Evolutionary conservation across 2,888 invertebrate genomes (phyloP).

Genomic region (Stenolophus ochropezus): DNA sequence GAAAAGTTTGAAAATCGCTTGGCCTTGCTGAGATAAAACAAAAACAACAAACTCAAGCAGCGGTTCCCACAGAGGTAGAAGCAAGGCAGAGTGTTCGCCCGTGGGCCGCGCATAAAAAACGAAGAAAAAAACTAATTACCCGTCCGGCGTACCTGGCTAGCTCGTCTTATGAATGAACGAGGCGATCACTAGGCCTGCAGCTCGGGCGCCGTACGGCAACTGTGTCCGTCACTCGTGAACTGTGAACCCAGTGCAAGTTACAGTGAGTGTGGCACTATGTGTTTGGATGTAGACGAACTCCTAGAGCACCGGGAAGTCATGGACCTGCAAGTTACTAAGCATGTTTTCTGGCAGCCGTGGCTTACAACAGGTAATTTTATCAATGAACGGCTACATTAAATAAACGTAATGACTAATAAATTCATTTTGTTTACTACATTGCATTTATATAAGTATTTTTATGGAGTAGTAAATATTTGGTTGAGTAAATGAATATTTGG

Average conservation of each 20-base stretch:
- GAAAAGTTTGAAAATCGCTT: constrained; percentile 4
- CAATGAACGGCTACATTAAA: neutral
- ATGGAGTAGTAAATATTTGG: neutral
- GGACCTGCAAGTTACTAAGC: constrained; percentile 36
- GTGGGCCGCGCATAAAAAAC: constrained; percentile 43
- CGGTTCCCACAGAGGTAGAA: constrained; percentile 47
- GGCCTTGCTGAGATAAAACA: constrained; percentile 14
- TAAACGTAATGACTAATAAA: neutral
- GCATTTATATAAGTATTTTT: neutral
- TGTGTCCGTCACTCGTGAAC: neutral
- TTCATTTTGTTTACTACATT: constrained; percentile 1
- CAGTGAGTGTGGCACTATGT: constrained; percentile 12
- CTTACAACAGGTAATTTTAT: constrained; percentile 68
- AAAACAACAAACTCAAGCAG: constrained; percentile 39
- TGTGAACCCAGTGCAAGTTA: neutral
- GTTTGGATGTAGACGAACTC: constrained; percentile 10
- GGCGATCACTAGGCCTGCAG: neutral
- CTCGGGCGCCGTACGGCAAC: neutral
- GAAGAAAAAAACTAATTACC: constrained; percentile 57
- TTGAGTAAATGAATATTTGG: neutral
- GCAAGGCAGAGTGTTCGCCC: neutral
- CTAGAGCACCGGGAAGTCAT: neutral
- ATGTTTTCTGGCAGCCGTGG: constrained; percentile 73
- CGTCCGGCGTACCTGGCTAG: constrained; percentile 50
- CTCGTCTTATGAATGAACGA: constrained; percentile 53